Base-by-base conservation (phyloP, 2,888 invertebrate genomes). In the Harmothoe impar region DNA sequence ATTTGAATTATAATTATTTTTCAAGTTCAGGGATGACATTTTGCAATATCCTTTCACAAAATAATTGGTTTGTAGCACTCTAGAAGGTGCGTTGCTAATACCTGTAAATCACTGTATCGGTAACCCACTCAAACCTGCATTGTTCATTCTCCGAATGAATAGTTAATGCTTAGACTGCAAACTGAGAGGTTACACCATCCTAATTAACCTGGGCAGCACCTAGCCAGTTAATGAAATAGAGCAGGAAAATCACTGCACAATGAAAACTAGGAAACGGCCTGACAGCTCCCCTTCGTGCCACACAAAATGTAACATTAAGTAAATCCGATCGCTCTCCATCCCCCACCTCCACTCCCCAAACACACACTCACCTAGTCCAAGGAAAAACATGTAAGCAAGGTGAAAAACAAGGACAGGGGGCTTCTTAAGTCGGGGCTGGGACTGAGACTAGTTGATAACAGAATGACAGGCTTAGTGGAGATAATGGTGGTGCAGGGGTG, bases 221-320 rank as follows among this genome's bases (percentile, higher is more conserved):
- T 5, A 12, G 62, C 62, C 23, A n/a, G 23, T 62, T 20, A 20
- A 62, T 62, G 15, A 62, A 62, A 62, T n/a, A 62, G 23, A n/a
- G 23, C 62, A 62, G 0, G 54, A 62, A 5, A 62, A 62, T n/a
- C 62, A 5, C 62, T n/a, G n/a, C 62, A 62, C 0, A 62, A 62
- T 3, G 62, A 20, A 20, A 20, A 62, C 3, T 43, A 43, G 43
- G 43, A 43, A 62, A 62, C 7, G 7, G 7, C 62, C 7, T 10
- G 43, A 7, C 43, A 43, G 43, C 43, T 20, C 15, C 7, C 62
- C 15, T 15, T 62, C 62, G 23, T 62, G 62, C 62, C 7, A 62
- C 62, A 62, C 62, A 62, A 62, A 62, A 62, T 62, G 12, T 15
- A 62, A 62, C n/a, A 62, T 62, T 62, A 62, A 62, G 62, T 62